These are phyloP conservation scores for Polietes domitor DNA, from an alignment of 2,888 invertebrate genomes.

Conservation along the genomic window DNA sequence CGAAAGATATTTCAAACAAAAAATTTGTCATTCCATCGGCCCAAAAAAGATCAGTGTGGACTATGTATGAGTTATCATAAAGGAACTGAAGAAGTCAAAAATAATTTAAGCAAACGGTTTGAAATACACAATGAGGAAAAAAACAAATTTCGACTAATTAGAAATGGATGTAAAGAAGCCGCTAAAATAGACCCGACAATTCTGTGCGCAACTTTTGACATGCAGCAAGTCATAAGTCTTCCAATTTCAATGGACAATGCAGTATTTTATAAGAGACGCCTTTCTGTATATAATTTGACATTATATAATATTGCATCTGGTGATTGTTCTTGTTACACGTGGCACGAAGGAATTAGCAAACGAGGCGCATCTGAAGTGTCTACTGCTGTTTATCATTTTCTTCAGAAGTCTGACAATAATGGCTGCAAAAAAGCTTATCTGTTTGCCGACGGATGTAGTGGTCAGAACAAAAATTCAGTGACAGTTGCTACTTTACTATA, in stretches of 20 bases:
- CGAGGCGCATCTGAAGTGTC: no score
- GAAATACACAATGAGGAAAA: neutral
- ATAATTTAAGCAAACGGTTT: neutral
- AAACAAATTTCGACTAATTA: neutral
- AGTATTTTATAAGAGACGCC: neutral
- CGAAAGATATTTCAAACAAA: neutral
- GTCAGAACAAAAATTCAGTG: no score
- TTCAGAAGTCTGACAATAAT: no score
- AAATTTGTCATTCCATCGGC: neutral
- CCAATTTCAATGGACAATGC: neutral
- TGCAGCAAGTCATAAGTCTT: neutral
- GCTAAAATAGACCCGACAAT: neutral
- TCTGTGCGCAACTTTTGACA: neutral
- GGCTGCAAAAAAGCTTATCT: no score
- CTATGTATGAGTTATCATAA: neutral
- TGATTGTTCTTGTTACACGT: no score
- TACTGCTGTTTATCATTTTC: no score
- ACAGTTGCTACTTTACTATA: no score
- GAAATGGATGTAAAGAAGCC: neutral
- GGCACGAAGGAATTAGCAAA: no score
- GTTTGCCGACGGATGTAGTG: no score
- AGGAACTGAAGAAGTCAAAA: neutral
- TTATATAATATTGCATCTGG: no score
- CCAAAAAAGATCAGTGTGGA: neutral
- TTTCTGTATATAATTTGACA: neutral